phyloP scores from a whole-genome alignment of 2,113 vertebrate species.

The Sciurus niger region DNA sequence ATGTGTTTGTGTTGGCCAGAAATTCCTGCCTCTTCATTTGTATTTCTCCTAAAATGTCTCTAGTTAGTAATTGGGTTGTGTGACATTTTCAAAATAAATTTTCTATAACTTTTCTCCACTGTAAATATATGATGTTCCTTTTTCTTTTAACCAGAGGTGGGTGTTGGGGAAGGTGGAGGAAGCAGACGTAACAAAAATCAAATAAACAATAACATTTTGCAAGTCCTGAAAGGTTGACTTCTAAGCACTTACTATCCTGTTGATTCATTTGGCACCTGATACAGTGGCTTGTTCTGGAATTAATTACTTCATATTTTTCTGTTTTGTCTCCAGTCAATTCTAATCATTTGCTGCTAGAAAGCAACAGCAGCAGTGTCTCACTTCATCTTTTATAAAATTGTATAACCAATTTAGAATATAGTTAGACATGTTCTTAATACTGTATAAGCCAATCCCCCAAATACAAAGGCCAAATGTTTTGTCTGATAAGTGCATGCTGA shows the following conservation, averaged over 20 bases:
- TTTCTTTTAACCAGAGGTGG: neutral
- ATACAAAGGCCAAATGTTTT: too few relatives aligned
- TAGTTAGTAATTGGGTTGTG: slow-evolving; percentile 43
- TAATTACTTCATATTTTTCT: neutral
- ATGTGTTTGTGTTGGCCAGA: slow-evolving; percentile 67
- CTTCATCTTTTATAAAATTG: slow-evolving; percentile 16
- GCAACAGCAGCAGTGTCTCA: neutral
- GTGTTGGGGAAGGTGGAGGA: neutral
- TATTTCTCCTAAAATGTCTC: slow-evolving; percentile 57
- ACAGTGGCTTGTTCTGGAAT: neutral
- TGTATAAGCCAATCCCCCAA: too few relatives aligned
- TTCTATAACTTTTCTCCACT: neutral
- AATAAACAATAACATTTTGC: slow-evolving; percentile 42
- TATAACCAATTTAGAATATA: slow-evolving; percentile 38
- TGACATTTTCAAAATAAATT: slow-evolving; percentile 60
- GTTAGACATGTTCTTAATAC: neutral
- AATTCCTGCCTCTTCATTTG: slow-evolving; percentile 44
- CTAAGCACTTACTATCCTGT: slow-evolving; percentile 7
- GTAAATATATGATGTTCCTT: neutral
- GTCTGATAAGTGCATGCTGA: too few relatives aligned
- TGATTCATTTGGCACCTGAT: slow-evolving; percentile 47
- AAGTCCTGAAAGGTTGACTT: slow-evolving; percentile 52
- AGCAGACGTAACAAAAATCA: slow-evolving; percentile 41
- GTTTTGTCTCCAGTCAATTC: neutral
- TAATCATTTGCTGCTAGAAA: slow-evolving; percentile 17